Base-by-base conservation (phyloP, 1,140 invertebrate genomes). In the Teleogryllus occipitalis region DNA sequence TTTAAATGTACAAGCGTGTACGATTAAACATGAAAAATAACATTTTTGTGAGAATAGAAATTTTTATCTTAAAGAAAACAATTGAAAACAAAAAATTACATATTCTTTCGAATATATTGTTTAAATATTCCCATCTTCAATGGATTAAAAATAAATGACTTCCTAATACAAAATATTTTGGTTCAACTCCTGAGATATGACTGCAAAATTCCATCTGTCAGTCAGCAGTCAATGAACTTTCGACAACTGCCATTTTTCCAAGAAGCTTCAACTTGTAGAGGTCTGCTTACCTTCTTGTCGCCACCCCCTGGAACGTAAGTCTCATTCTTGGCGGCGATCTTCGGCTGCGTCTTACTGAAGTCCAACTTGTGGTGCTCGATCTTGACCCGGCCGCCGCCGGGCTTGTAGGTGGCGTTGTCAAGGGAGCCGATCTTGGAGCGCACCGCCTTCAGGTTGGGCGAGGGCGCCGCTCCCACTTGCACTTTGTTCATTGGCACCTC, bases 391-490 rank as follows among this genome's bases (percentile, higher is more conserved):
- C 96, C 96, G 73, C 96, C 97, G 22, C 95, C 94, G 4, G 96
- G 96, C 84, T 95, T 97, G 86, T 98, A 95, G 75, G 90, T 92
- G 0, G 96, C 90, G 85, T 98, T 98, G n/a, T 96, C 92, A 84
- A 98, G 86, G 6, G 97, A 98, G 8, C 97, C 97, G 82, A 98
- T 96, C 89, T 98, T 98, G 18, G 96, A 97, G 86, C 92, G 92
- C 4, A 97, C 95, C 77, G 94, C 91, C 87, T 96, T 96, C 74
- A 98, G 86, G 85, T 97, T 97, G 39, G 96, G 96, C 39, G 95
- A 96, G 74, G 96, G 94, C 8, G 95, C 94, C 79, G 92, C 90
- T 75, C 96, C 96, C 10, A 98, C 95, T 90, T 96, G 94, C 82
- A 97, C 86, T 89, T 97, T 97, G 85, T 97, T 97, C 94, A 97